Evolutionary conservation across 2,113 vertebrate genomes (phyloP), one percentile per base, ranked within the genome.

Genomic region (Oreochromis aureus): DNA sequence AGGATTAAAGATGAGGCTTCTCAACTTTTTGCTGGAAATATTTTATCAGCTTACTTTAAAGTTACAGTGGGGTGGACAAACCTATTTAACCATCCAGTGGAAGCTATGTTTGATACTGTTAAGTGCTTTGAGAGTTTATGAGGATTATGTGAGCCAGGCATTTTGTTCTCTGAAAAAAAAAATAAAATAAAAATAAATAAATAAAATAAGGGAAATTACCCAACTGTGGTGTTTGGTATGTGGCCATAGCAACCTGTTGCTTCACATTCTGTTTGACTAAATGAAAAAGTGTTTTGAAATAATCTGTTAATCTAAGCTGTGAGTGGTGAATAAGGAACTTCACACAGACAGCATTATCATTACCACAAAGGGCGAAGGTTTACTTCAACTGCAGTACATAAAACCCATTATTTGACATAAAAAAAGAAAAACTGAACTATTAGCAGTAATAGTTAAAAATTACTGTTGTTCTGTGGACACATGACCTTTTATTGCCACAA

Each of bases 81-180:
- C 3, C 0, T n/a, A 0, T 54, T 22, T 54, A 2, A 22, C 53
- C 5, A 54, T 22, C 19, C 19, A 54, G 53, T 22, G 53, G n/a
- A 54, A 54, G 53, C 22, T 0, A 22, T 0, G 1, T 55, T 0
- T 55, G 53, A 55, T 0, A 55, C 10, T 12, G 5, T 22, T 4
- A 0, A 6, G 10, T 55, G 1, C 53, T 55, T 55, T 55, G 53
- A 55, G 53, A 54, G 51, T 54, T n/a, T 54, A 54, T n/a, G 1
- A n/a, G 9, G 51, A 0, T 54, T 54, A n/a, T 54, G 53, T 12
- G n/a, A 55, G 0, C 10, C 0, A 55, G 10, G 0, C 10, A 55
- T 55, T 22, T 55, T 55, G 19, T 0, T 44, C 41, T 44, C 53
- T 24, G 3, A 24, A 24, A 44, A 44, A 22, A 22, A n/a, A n/a